Evolutionary conservation across 2,888 invertebrate genomes (phyloP).

Genomic region (Drosophila anomalata): DNA sequence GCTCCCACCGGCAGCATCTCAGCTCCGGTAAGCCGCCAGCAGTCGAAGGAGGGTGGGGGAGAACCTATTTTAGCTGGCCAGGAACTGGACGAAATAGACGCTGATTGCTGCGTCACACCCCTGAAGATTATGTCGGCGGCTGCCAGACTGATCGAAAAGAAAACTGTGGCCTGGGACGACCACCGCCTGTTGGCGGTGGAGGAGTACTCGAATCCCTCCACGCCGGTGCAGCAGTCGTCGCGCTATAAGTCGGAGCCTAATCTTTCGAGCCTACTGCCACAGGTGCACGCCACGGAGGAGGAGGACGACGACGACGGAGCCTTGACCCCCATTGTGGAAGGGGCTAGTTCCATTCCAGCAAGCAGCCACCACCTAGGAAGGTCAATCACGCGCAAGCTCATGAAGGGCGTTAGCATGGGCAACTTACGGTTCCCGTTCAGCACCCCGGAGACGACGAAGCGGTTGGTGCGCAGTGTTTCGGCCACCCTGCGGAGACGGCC

Average conservation of each 20-base stretch:
- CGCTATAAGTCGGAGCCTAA: conserved; percentile 83
- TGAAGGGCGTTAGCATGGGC: conserved; percentile 83
- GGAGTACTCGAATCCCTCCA: conserved; percentile 69
- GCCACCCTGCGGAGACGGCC: conserved; percentile 70
- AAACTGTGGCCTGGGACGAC: conserved; percentile 78
- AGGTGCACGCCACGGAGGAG: conserved; percentile 30
- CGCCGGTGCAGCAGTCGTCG: conserved; percentile 71
- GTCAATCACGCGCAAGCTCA: conserved; percentile 77
- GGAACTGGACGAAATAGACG: conserved; percentile 58
- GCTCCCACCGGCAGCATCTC: conserved; percentile 61
- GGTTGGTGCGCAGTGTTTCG: conserved; percentile 74
- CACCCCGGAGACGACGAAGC: conserved; percentile 77
- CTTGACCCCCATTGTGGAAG: conserved; percentile 56
- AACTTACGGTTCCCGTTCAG: conserved; percentile 81
- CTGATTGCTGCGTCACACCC: conserved; percentile 70
- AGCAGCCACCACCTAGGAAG: conserved; percentile 53
- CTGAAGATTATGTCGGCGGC: conserved; percentile 69
- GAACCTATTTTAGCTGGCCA: conserved; percentile 42
- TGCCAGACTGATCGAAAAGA: conserved; percentile 70
- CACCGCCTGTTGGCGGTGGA: conserved; percentile 65
- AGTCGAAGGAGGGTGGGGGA: conserved; percentile 66
- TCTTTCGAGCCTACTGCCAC: conserved; percentile 70
- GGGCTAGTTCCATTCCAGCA: conserved; percentile 37
- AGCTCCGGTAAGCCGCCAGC: conserved; percentile 81
- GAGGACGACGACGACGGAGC: conserved; percentile 30